Evolutionary conservation across 1,140 invertebrate genomes (phyloP), one percentile per base, ranked within the genome.

Genomic region (Mizuhopecten yessoensis): DNA sequence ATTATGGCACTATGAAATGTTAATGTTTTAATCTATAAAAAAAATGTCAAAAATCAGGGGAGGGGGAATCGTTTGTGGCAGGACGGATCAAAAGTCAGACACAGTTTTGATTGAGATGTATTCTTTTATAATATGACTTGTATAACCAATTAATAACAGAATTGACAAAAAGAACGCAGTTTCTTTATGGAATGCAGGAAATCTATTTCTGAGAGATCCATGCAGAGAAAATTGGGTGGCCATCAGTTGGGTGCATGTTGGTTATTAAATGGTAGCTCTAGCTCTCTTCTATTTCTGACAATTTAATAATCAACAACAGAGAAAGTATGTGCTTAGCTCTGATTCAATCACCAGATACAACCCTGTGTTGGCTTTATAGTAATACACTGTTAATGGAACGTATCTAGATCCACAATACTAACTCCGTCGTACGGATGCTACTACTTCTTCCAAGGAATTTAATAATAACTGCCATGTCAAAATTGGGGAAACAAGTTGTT

Each of bases 251-350:
- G 23, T 75, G 23, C 57, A 75, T 75, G n/a, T 75, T 75, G 57
- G 57, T 29, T 75, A 75, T 75, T 75, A 75, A 75, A 29, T 75
- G 57, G 57, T 75, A 75, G 57, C 9, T 10, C 13, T n/a, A 75
- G 57, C 57, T n/a, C n/a, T 75, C 23, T n/a, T 75, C 57, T 75
- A 29, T 75, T 75, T 75, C 57, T 75, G 57, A 75, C 57, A 75
- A 75, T 75, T 75, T 75, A 75, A 75, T 75, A 75, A 75, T 75
- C 57, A 9, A n/a, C 57, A n/a, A 29, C 23, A n/a, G 57, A n/a
- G 57, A 29, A 75, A 75, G n/a, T 29, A n/a, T 75, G 57, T 75
- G 57, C 9, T 29, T 75, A 11, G 57, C 57, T 75, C 57, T 75
- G 57, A 75, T 75, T 75, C 5, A 75, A 75, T 75, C 57, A 75